Evolutionary conservation across 2,888 invertebrate species (phyloP), one percentile per base, ranked within the genome.

Genomic region (Leptopilina drosophilae): DNA sequence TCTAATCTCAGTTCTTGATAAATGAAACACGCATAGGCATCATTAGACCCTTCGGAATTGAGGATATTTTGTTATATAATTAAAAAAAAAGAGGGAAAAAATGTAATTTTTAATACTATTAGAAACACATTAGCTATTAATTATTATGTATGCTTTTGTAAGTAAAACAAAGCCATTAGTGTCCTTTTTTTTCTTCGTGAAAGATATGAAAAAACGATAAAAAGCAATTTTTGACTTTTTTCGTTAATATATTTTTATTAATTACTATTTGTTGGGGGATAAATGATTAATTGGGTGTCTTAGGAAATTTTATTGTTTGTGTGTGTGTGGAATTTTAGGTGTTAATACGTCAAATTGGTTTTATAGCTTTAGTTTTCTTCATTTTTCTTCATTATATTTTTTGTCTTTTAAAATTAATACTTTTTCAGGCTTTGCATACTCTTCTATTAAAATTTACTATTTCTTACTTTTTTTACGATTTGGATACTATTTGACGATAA

Each of bases 11-110:
- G n/a, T 20, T 15, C 1, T 8, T 62, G 9, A 62, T 62, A 8
- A 62, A 62, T 62, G 62, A 62, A 20, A n/a, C 62, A 20, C 62
- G 62, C 42, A 42, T n/a, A 59, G 15, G 59, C 59, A n/a, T 59
- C 59, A 59, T 59, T 59, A 59, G 14, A 59, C 59, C 56, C 56
- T 12, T 56, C 56, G 56, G 56, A 56, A 56, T 59, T 59, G 5
- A 15, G 7, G 20, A 62, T 62, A 49, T 49, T 2, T 49, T 12
- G 4, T 49, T 11, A 11, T 49, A 49, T 8, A 11, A 49, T 33
- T 33, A 12, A 12, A 49, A 49, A 15, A 7, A 62, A 20, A 1
- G 20, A 20, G 20, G 20, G 1, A 20, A 20, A 20, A 20, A 20
- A 20, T 20, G 15, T 62, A 15, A 62, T 20, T 62, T 15, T 62